phyloP scores from a whole-genome alignment of 2,888 invertebrate species.

The Leptopilina syphax region DNA sequence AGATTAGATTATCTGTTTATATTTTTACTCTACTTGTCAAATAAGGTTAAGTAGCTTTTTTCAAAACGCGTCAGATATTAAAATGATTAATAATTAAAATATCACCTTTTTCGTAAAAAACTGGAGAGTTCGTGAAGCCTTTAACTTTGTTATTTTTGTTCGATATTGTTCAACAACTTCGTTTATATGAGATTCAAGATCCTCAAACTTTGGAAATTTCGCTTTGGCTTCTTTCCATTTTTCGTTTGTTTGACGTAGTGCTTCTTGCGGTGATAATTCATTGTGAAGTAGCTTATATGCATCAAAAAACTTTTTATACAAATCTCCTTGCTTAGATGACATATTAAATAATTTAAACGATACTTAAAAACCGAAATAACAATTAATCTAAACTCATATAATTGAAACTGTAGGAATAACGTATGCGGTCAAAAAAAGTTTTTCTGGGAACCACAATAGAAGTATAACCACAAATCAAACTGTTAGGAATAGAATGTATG shows the following conservation, averaged over 20 bases:
- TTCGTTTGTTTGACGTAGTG: conserved; percentile 2
- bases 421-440: not conserved
- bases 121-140: not conserved
- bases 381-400: not conserved
- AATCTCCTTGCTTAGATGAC: not conserved
- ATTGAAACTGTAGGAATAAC: no score
- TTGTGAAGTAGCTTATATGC: not conserved
- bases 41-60: no score
- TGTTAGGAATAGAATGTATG: no score
- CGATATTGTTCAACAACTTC: not conserved
- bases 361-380: conserved; percentile 5
- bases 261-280: not conserved
- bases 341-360: conserved; percentile 1
- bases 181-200: not conserved
- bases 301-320: not conserved
- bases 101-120: no score
- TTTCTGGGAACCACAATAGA: not conserved
- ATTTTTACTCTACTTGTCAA: no score
- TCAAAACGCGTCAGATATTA: no score
- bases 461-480: not conserved
- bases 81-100: not conserved
- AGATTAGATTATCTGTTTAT: no score
- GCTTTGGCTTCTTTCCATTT: conserved; percentile 1
- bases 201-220: not conserved
- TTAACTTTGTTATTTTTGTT: conserved; percentile 1